Percentiles rank a stretch among this genome's conserved stretches.
Conservation (phyloP, 2,888 invertebrate genomes). For the Thera obeliscata region DNA sequence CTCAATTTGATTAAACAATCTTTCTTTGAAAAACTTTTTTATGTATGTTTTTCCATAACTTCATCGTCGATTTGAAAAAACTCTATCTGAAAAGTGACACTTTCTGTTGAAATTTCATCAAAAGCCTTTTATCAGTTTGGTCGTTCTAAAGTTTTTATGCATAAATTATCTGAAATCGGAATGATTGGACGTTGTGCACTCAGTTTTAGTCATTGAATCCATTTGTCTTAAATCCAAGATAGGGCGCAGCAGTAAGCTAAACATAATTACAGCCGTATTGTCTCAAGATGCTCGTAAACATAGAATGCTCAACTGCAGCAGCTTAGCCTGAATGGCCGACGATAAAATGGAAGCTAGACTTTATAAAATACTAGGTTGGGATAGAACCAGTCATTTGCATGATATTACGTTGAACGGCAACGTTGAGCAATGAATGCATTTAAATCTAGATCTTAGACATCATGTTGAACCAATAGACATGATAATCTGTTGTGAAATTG, state of each 20-base stretch:
- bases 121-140: no score
- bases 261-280: slow-evolving; percentile 40
- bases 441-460: not conserved
- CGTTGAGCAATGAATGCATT: slow-evolving; percentile 10
- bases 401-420: slow-evolving; percentile 8
- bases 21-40: no score
- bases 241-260: slow-evolving; percentile 25
- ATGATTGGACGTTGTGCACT: not conserved
- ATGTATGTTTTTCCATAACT: no score
- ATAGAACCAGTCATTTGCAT: slow-evolving; percentile 20
- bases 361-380: slow-evolving; percentile 21
- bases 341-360: slow-evolving; percentile 40
- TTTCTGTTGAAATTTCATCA: no score
- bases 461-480: not conserved
- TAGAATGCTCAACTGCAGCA: slow-evolving; percentile 34
- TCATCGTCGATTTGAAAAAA: no score
- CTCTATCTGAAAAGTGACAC: no score
- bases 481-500: no score
- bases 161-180: not conserved
- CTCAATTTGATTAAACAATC: no score
- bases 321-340: slow-evolving; percentile 39
- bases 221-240: slow-evolving; percentile 27
- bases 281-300: slow-evolving; percentile 37
- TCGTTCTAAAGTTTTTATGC: no score
- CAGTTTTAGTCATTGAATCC: slow-evolving; percentile 2